phyloP scores from a whole-genome alignment of 2,888 invertebrate species.

The Tenthredo scrophulariae region DNA sequence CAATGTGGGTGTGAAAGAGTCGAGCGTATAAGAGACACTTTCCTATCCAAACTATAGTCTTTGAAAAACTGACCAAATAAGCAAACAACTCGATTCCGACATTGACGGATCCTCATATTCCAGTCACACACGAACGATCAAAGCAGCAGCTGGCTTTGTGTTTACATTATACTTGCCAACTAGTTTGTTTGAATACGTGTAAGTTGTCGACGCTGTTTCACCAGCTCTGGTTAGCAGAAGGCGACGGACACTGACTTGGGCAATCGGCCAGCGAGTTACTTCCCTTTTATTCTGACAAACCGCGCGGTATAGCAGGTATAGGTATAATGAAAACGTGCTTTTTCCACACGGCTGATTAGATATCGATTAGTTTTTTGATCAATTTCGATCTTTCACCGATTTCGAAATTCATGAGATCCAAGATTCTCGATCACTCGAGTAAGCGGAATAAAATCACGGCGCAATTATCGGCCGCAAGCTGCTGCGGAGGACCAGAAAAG shows the following conservation, averaged over 20 bases:
- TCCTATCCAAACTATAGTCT: background rate
- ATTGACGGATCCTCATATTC: slow-evolving; percentile 11
- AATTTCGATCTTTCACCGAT: slow-evolving; percentile 17
- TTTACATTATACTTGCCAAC: slow-evolving; percentile 43
- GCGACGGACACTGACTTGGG: background rate
- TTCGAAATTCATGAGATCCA: too few species aligned
- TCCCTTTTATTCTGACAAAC: slow-evolving; percentile 65
- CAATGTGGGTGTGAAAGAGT: background rate
- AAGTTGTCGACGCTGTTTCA: slow-evolving; percentile 27
- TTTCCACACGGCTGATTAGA: slow-evolving; percentile 59
- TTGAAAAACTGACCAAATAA: slow-evolving; percentile 19
- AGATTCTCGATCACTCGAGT: background rate
- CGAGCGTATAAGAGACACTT: background rate
- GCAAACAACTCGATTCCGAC: background rate
- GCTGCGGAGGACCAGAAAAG: too few species aligned
- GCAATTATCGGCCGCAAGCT: background rate
- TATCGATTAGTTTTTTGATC: slow-evolving; percentile 68
- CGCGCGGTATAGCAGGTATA: slow-evolving; percentile 60
- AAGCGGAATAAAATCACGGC: background rate
- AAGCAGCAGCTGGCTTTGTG: slow-evolving; percentile 9
- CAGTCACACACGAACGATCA: slow-evolving; percentile 16
- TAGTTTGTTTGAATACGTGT: slow-evolving; percentile 44
- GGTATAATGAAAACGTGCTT: slow-evolving; percentile 59
- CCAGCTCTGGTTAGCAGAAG: background rate
- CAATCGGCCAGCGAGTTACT: slow-evolving; percentile 54